phyloP scores from a whole-genome alignment of 2,888 invertebrate genomes.

The Falcaria lacertinaria region DNA sequence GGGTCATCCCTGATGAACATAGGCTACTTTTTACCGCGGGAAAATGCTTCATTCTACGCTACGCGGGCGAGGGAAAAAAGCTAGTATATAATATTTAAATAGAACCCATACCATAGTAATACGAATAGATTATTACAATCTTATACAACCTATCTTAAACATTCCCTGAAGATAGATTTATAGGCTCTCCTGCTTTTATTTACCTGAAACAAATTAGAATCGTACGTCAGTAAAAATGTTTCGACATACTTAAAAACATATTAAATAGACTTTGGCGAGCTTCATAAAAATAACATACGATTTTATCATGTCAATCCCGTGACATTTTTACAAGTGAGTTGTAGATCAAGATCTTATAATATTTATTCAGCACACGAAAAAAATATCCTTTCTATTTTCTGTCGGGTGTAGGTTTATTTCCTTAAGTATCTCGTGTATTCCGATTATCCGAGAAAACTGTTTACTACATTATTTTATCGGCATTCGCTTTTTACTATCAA shows the following conservation, averaged over 20 bases:
- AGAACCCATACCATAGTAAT: no score
- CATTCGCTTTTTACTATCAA: not conserved
- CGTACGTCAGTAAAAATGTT: slow-evolving; percentile 8
- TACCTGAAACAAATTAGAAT: slow-evolving; percentile 28
- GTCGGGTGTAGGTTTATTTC: slow-evolving; percentile 20
- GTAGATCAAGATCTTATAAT: slow-evolving; percentile 28
- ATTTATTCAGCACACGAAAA: slow-evolving; percentile 26
- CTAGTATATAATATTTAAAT: no score
- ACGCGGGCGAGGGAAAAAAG: no score
- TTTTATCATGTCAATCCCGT: slow-evolving; percentile 20
- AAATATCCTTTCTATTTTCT: slow-evolving; percentile 23
- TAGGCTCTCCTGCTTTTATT: no score
- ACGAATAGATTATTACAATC: no score
- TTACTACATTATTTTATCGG: not conserved
- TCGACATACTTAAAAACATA: slow-evolving; percentile 16
- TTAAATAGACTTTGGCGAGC: slow-evolving; percentile 10
- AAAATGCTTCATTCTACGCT: no score
- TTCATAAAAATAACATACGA: slow-evolving; percentile 21
- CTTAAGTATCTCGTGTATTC: slow-evolving; percentile 4
- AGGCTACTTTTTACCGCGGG: no score
- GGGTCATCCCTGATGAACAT: no score
- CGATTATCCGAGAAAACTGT: not conserved
- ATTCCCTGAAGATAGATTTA: no score
- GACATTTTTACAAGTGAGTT: slow-evolving; percentile 22
- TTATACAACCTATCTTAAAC: no score